phyloP scores from a whole-genome alignment of 2,113 vertebrate genomes.

The Acrocephalus arundinaceus region DNA sequence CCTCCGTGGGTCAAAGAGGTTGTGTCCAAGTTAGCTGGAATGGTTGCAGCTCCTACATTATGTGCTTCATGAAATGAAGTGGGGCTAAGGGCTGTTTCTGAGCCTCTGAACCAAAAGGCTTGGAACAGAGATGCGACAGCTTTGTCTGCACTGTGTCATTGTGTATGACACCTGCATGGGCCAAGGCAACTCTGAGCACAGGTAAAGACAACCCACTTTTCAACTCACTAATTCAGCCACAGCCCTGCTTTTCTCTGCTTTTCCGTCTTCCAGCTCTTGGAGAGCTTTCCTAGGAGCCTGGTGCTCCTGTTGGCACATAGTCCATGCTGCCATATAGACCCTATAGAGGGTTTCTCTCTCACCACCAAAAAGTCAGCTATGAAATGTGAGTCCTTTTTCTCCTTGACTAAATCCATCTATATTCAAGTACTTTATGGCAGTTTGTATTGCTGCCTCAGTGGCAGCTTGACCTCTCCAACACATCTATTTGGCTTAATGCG shows the following conservation, averaged over 20 bases:
- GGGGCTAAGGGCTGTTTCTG: background rate
- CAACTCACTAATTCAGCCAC: background rate
- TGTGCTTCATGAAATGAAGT: background rate
- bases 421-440: background rate
- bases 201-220: rapidly evolving
- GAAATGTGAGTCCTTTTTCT: background rate
- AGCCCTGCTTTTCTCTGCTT: background rate
- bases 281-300: background rate
- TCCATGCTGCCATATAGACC: background rate
- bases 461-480: background rate
- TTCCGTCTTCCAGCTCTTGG: background rate
- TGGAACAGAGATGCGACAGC: background rate
- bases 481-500: background rate
- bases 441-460: background rate
- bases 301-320: background rate
- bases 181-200: rapidly evolving
- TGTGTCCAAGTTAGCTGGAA: background rate
- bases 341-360: background rate
- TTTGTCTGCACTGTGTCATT: rapidly evolving
- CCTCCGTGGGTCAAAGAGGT: rapidly evolving
- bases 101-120: background rate
- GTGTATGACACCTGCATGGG: background rate
- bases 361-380: background rate
- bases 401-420: background rate
- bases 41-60: background rate